These are phyloP conservation scores for Rhabdophis nuchalis DNA, from an alignment of 2,797 vertebrate species.

Conservation along the genomic window DNA sequence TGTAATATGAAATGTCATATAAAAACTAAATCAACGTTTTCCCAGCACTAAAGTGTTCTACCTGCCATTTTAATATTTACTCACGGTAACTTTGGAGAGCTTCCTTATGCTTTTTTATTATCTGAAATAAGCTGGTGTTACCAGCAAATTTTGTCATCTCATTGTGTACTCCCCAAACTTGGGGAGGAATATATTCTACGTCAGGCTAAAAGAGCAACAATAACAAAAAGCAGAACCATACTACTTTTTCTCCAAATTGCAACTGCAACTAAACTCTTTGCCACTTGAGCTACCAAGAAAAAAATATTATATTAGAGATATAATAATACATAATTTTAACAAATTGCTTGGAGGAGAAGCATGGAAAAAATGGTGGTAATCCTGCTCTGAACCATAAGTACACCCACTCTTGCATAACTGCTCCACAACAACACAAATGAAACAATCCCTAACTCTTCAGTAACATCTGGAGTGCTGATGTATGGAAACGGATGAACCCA, in stretches of 20 bases:
- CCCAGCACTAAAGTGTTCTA: background rate
- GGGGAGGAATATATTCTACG: background rate
- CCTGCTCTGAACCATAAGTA: background rate
- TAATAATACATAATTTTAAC: background rate
- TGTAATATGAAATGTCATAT: background rate
- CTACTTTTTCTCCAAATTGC: background rate
- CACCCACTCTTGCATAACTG: background rate
- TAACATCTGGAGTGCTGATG: background rate
- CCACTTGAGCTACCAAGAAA: background rate
- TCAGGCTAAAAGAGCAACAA: background rate
- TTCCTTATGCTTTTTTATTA: background rate
- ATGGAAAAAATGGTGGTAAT: background rate
- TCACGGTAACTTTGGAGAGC: background rate
- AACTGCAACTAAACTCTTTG: background rate
- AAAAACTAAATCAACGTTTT: background rate
- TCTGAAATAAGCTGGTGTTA: background rate
- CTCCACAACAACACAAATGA: background rate
- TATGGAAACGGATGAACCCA: background rate
- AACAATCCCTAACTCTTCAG: background rate
- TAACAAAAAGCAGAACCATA: background rate
- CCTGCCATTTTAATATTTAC: background rate
- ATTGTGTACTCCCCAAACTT: background rate
- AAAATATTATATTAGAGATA: background rate
- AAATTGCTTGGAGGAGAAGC: background rate
- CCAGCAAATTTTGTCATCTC: background rate